phyloP scores from a whole-genome alignment of 2,888 invertebrate genomes.

The Drosophila monieri region DNA sequence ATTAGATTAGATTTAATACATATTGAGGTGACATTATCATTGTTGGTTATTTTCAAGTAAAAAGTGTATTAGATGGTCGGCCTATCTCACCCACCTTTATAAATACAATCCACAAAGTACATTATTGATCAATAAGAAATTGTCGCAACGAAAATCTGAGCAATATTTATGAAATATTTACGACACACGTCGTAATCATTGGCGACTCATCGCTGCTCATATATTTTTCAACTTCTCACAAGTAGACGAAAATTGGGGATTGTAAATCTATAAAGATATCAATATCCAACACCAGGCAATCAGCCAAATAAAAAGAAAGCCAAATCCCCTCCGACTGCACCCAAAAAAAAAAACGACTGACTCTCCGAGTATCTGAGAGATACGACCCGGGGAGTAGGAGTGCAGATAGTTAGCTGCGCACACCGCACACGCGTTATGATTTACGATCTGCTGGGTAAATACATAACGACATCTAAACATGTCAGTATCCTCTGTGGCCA shows the following conservation, averaged over 20 bases:
- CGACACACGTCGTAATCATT: slow-evolving; percentile 77
- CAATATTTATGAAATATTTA: slow-evolving; percentile 79
- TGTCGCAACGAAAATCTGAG: slow-evolving; percentile 76
- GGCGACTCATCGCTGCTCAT: slow-evolving; percentile 77
- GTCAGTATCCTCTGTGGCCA: slow-evolving; percentile 69
- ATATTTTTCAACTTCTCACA: slow-evolving; percentile 77
- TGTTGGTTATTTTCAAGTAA: too few relatives aligned
- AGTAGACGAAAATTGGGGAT: slow-evolving; percentile 78
- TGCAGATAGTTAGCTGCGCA: slow-evolving; percentile 28
- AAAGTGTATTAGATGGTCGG: slow-evolving; percentile 10
- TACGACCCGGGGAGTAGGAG: slow-evolving; percentile 32
- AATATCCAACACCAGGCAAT: slow-evolving; percentile 55
- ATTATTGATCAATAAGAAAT: slow-evolving; percentile 77
- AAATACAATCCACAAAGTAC: slow-evolving; percentile 45
- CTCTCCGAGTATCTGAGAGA: slow-evolving; percentile 59
- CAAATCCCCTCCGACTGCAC: slow-evolving; percentile 13
- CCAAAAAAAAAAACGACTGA: neutral
- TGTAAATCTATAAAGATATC: slow-evolving; percentile 79
- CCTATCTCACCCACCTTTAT: neutral
- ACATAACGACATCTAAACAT: slow-evolving; percentile 79
- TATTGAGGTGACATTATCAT: neutral
- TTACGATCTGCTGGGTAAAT: slow-evolving; percentile 73
- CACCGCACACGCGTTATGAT: slow-evolving; percentile 74
- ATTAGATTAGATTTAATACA: slow-evolving; percentile 1
- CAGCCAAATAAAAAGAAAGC: slow-evolving; percentile 28